Evolutionary conservation across 2,888 invertebrate species (phyloP).

Genomic region (Ditylenchus weischeri): DNA sequence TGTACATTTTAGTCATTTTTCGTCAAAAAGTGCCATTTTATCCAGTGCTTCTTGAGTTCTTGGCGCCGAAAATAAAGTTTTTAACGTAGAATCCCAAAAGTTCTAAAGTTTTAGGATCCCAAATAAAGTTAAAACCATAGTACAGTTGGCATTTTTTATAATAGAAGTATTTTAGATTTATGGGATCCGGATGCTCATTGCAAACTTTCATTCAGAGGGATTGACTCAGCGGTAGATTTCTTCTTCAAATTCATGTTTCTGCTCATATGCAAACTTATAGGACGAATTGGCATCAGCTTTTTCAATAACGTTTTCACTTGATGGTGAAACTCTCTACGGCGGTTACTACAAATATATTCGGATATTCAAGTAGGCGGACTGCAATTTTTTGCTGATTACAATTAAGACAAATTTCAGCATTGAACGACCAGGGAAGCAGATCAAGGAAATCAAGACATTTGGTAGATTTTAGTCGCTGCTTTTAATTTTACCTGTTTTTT

Average conservation of each 20-base stretch:
- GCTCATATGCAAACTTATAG: constrained; percentile 8
- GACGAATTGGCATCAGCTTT: constrained; percentile 31
- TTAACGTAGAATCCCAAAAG: too few relatives aligned
- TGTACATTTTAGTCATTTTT: too few relatives aligned
- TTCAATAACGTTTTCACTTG: constrained; percentile 32
- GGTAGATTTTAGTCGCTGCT: constrained; percentile 1
- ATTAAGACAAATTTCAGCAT: constrained; percentile 26
- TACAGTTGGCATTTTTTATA: too few relatives aligned
- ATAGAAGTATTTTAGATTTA: not conserved
- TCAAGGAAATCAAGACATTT: constrained; percentile 28
- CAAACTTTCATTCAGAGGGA: constrained; percentile 23
- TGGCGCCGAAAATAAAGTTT: too few relatives aligned
- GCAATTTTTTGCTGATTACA: too few relatives aligned
- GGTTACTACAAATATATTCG: constrained; percentile 29
- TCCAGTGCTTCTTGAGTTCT: too few relatives aligned
- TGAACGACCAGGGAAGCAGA: constrained; percentile 31
- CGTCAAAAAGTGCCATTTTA: too few relatives aligned
- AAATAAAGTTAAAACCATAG: too few relatives aligned
- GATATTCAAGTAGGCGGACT: not conserved
- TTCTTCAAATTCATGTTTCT: not conserved
- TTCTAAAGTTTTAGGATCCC: too few relatives aligned
- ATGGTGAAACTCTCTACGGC: constrained; percentile 27
- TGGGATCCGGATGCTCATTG: constrained; percentile 14
- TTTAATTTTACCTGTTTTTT: constrained; percentile 1
- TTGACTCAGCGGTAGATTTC: constrained; percentile 23